Conservation (phyloP, 2,888 invertebrate genomes). For the Macrophya alboannulata region DNA sequence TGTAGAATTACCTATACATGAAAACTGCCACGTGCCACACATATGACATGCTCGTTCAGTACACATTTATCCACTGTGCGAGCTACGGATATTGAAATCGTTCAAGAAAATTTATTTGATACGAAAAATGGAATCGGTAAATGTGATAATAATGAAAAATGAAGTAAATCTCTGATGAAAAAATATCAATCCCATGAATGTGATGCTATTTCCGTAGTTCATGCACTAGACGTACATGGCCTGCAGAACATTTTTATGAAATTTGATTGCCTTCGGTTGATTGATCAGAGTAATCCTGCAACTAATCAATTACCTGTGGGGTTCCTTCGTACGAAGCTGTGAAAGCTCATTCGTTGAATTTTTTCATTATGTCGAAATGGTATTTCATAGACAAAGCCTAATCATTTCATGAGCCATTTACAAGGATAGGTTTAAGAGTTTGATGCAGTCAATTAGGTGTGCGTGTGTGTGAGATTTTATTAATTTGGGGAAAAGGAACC, state of each 20-base stretch:
- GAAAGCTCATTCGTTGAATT: too few relatives aligned
- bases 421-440: not conserved
- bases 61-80: not conserved
- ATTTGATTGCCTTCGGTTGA: too few relatives aligned
- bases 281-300: too few relatives aligned
- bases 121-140: not conserved
- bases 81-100: constrained; percentile 11
- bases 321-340: too few relatives aligned
- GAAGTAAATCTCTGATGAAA: not conserved
- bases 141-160: too few relatives aligned
- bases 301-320: too few relatives aligned
- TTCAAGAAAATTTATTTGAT: not conserved
- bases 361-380: not conserved
- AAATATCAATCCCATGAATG: not conserved
- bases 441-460: not conserved
- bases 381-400: not conserved
- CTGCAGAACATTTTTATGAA: too few relatives aligned
- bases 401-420: not conserved
- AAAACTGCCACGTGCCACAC: not conserved
- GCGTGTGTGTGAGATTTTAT: not conserved
- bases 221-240: not conserved
- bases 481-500: not conserved
- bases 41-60: not conserved
- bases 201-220: not conserved
- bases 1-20: not conserved